Evolutionary conservation across 2,797 vertebrate genomes (phyloP).

Genomic region (Acrocephalus scirpaceus): DNA sequence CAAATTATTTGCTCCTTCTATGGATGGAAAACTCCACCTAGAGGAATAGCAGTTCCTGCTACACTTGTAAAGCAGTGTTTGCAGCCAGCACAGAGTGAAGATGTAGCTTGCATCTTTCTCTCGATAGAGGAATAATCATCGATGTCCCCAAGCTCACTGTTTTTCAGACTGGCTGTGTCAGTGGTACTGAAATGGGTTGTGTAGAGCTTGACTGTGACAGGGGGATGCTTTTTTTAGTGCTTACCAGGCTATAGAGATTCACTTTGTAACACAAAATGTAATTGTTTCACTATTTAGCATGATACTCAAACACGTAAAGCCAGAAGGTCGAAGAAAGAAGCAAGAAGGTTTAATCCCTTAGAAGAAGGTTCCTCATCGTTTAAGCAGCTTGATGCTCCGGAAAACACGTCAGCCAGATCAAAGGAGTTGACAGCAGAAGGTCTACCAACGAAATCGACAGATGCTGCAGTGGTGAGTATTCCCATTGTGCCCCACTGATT

Average conservation of each 20-base stretch:
- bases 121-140: accelerated
- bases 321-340: neutral
- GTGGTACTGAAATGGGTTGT: neutral
- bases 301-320: neutral
- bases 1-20: neutral
- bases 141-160: neutral
- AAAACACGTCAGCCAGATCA: neutral
- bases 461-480: constrained; percentile 42
- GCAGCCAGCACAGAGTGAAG: neutral
- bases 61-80: neutral
- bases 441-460: neutral
- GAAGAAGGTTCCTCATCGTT: neutral
- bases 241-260: neutral
- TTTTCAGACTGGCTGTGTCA: neutral
- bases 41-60: neutral
- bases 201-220: neutral
- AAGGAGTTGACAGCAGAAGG: neutral
- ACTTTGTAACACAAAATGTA: neutral
- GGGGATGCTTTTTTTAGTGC: neutral
- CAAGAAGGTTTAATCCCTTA: neutral
- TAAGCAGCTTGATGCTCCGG: neutral
- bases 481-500: neutral
- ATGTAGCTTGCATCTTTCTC: neutral
- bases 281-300: constrained; percentile 1
- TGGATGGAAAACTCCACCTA: neutral